A percentile compares a stretch with the other conserved stretches of the same genome.
Conservation (phyloP, 2,113 vertebrate species). For the Vidua macroura region DNA sequence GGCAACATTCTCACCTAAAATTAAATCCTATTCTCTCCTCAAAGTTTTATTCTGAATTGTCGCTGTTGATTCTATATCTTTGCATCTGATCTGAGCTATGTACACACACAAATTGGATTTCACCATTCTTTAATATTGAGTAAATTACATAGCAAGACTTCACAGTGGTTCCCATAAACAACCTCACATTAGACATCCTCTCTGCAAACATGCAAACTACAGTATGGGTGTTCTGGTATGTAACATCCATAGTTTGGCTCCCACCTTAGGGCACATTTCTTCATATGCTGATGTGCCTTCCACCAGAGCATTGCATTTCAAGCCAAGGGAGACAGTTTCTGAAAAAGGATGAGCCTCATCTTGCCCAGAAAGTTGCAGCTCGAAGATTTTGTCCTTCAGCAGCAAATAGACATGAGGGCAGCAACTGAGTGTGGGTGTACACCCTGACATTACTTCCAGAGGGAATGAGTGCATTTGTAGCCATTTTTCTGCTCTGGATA, state of each 20-base stretch:
- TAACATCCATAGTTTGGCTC: background rate
- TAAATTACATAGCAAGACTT: background rate
- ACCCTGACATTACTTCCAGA: background rate
- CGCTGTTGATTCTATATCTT: background rate
- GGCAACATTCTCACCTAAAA: background rate
- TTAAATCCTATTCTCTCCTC: background rate
- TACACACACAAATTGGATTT: background rate
- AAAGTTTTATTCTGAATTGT: background rate
- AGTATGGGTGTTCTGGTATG: fast-evolving
- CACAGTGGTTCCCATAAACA: background rate
- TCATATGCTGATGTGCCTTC: background rate
- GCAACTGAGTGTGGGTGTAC: background rate
- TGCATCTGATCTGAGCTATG: background rate
- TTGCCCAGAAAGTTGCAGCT: background rate
- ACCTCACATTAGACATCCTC: background rate
- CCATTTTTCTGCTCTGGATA: background rate
- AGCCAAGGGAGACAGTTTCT: background rate
- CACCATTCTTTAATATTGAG: background rate
- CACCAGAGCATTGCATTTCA: background rate
- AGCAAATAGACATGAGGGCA: background rate
- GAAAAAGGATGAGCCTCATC: background rate
- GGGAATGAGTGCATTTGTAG: background rate
- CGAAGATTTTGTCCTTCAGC: background rate
- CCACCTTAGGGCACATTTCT: background rate
- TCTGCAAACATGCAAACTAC: background rate